Conservation (phyloP, 2,888 invertebrate genomes). For the Onthophagus sagittarius region DNA sequence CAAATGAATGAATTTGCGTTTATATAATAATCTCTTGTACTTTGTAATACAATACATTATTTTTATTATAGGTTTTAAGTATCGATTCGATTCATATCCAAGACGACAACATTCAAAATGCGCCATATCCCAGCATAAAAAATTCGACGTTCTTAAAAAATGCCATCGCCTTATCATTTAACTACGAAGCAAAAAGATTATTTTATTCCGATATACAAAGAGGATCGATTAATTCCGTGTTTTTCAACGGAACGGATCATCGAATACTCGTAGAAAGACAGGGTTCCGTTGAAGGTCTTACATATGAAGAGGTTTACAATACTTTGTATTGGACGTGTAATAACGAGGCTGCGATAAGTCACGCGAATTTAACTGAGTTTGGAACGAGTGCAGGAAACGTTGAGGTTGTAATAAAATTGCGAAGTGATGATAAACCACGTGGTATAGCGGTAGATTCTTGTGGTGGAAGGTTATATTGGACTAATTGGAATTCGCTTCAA, state of each 20-base stretch:
- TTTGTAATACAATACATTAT: no score
- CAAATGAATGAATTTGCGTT: no score
- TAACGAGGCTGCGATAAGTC: conserved; percentile 69
- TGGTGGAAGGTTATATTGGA: conserved; percentile 75
- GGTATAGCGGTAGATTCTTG: conserved; percentile 85
- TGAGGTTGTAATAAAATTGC: conserved; percentile 62
- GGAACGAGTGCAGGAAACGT: conserved; percentile 48
- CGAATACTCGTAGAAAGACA: conserved; percentile 66
- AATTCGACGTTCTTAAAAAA: conserved; percentile 74
- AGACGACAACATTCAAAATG: conserved; percentile 68
- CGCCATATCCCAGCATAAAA: conserved; percentile 71
- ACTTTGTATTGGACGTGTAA: conserved; percentile 85
- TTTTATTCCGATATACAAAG: conserved; percentile 89
- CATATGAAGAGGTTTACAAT: conserved; percentile 65
- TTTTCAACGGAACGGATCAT: conserved; percentile 75
- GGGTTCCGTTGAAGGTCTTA: conserved; percentile 84
- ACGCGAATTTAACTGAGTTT: conserved; percentile 51
- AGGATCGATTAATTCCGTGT: conserved; percentile 77
- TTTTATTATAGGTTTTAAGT: conserved; percentile 61
- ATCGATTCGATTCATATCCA: conserved; percentile 79
- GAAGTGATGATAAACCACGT: conserved; percentile 71
- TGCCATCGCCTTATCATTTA: conserved; percentile 80
- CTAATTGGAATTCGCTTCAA: conserved; percentile 80
- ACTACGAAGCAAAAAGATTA: conserved; percentile 63
- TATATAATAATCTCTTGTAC: no score